Evolutionary conservation across 2,113 vertebrate genomes (phyloP).

Genomic region (Marcusenius ussheri): DNA sequence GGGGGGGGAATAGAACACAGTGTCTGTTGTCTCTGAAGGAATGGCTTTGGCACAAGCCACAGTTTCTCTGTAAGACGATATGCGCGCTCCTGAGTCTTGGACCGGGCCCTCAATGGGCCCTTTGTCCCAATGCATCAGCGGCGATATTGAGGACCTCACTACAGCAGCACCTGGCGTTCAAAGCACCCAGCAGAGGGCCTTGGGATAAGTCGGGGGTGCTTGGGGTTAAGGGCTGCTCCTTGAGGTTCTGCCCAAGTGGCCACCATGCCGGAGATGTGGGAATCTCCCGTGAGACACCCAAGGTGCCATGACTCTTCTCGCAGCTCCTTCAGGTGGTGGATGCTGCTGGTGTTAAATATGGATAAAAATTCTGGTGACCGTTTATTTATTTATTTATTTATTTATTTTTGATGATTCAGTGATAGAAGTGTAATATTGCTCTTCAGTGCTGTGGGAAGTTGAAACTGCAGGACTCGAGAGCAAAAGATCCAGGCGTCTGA

Average conservation of each 20-base stretch:
- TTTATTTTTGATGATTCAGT: background rate
- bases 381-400: too few relatives aligned
- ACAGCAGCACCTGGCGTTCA: slow-evolving; percentile 62
- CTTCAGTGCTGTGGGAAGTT: background rate
- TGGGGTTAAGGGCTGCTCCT: background rate
- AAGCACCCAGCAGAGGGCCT: slow-evolving; percentile 20
- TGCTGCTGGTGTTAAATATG: background rate
- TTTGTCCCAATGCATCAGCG: slow-evolving; percentile 62
- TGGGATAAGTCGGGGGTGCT: slow-evolving; percentile 14
- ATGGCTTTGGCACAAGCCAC: slow-evolving; percentile 63
- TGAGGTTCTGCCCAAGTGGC: background rate
- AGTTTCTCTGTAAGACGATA: slow-evolving; percentile 67
- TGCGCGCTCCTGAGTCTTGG: slow-evolving; percentile 58
- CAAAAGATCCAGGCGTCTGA: background rate
- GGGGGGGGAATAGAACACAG: slow-evolving; percentile 55
- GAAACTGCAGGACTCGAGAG: background rate
- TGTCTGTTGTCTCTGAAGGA: slow-evolving; percentile 61
- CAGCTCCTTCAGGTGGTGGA: background rate
- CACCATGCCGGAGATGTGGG: background rate
- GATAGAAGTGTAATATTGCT: background rate
- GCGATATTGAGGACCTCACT: slow-evolving; percentile 64
- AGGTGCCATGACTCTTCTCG: background rate
- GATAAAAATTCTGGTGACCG: background rate
- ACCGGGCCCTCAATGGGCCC: slow-evolving; percentile 60
- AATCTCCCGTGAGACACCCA: background rate